Evolutionary conservation across 2,888 invertebrate genomes (phyloP).

Genomic region (Mellilla xanthometata): DNA sequence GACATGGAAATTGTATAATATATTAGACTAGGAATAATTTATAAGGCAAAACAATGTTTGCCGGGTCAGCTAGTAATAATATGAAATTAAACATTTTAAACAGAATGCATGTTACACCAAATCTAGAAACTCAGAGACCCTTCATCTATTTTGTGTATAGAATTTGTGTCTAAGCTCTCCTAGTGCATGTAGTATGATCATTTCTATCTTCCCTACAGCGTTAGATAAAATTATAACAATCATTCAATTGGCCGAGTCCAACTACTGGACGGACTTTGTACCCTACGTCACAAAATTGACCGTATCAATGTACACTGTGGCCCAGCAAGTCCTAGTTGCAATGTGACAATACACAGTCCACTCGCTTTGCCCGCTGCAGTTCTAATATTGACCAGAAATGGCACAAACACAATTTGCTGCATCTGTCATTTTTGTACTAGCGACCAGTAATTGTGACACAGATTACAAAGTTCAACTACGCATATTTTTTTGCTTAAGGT

Average conservation of each 20-base stretch:
- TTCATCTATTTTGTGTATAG: too few species aligned
- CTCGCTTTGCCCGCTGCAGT: background rate
- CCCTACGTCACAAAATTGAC: conserved; percentile 10
- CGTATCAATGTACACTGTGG: too few species aligned
- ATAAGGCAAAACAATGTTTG: too few species aligned
- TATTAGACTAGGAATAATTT: too few species aligned
- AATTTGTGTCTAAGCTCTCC: too few species aligned
- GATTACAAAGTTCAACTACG: background rate
- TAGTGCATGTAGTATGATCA: background rate
- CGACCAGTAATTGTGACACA: background rate
- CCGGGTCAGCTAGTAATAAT: too few species aligned
- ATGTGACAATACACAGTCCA: conserved; percentile 2
- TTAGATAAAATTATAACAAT: conserved; percentile 17
- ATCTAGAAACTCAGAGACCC: too few species aligned
- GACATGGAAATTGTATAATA: too few species aligned
- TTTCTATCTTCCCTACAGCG: conserved; percentile 9
- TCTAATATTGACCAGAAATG: background rate
- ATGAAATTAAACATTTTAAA: too few species aligned
- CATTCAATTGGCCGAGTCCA: conserved; percentile 17
- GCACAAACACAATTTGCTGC: background rate
- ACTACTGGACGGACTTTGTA: conserved; percentile 18
- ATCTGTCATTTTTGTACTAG: background rate
- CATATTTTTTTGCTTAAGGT: background rate
- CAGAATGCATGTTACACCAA: too few species aligned
- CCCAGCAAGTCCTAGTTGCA: too few species aligned